Evolutionary conservation across 2,113 vertebrate genomes (phyloP).

Genomic region (Myodes glareolus): DNA sequence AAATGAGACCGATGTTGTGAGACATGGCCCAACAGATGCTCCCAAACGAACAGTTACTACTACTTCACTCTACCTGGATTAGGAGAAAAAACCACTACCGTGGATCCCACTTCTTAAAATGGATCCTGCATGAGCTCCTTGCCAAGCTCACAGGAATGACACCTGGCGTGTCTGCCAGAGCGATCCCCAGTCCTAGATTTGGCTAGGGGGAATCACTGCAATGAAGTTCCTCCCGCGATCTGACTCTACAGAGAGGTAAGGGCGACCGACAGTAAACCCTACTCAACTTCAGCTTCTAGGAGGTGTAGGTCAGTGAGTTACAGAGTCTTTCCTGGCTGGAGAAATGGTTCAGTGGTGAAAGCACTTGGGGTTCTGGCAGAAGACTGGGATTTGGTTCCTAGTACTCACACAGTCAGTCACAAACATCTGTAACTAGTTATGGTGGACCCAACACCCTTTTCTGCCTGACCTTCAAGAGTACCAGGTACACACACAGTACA

Average conservation of each 20-base stretch:
- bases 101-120: neutral
- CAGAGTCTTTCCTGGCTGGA: neutral
- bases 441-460: neutral
- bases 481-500: neutral
- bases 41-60: fast-evolving
- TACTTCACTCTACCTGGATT: neutral
- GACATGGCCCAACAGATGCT: neutral
- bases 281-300: neutral
- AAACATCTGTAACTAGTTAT: neutral
- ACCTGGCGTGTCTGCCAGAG: neutral
- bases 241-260: neutral
- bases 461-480: neutral
- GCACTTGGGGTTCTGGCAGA: neutral
- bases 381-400: neutral
- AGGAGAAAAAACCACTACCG: neutral
- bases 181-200: neutral
- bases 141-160: too few species aligned
- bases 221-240: neutral
- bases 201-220: neutral
- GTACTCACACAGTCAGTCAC: neutral
- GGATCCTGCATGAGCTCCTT: neutral
- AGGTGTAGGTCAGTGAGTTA: neutral
- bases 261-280: neutral
- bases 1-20: neutral
- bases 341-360: neutral